Evolutionary conservation across 37 sponge, comb jelly and placozoan genomes (phyloP), one percentile per base, ranked within the genome.

Genomic region (Bolinopsis microptera): DNA sequence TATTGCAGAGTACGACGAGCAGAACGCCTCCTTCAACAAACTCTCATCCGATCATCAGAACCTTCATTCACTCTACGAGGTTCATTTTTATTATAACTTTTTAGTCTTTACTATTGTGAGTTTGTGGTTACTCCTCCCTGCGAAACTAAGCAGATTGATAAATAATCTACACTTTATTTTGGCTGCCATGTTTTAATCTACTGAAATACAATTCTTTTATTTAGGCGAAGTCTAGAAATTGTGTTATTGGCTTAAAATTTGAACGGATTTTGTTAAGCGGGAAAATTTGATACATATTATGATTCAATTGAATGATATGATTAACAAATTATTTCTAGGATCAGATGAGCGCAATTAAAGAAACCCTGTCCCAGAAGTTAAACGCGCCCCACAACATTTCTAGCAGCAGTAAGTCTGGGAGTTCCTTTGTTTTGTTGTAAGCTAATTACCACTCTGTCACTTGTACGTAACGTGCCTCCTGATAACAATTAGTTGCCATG

Each of bases 331-430:
- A n/a, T n/a, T n/a, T n/a, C n/a, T 36, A 77, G 80, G 80, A 34
- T 35, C 80, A 77, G 80, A 32, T 77, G 80, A 77, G 32, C 21
- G 35, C 80, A 9, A 32, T 77, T 18, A 77, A 77, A 18, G 80
- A 77, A 18, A 77, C 21, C 3, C 13, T 77, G 1, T 77, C 80
- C 3, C 80, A 77, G 36, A 77, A 77, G 36, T 34, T 77, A 36
- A 77, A 32, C 80, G 9, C 1, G 1, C 13, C 33, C 33, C 80
- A 77, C 36, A 77, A 77, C 36, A 77, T 77, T 32, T 77, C 80
- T 9, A 77, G 21, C 80, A 32, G 21, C 80, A 77, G 80, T 77
- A 32, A 77, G 80, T 77, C 21, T n/a, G 2, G 5, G 26, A 22
- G 30, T 70, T 70, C 21, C 5, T 48, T 48, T 48, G 61, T 48